These are phyloP conservation scores for Wiebesia pumilae DNA, from an alignment of 1,140 invertebrate genomes.

Conservation along the genomic window DNA sequence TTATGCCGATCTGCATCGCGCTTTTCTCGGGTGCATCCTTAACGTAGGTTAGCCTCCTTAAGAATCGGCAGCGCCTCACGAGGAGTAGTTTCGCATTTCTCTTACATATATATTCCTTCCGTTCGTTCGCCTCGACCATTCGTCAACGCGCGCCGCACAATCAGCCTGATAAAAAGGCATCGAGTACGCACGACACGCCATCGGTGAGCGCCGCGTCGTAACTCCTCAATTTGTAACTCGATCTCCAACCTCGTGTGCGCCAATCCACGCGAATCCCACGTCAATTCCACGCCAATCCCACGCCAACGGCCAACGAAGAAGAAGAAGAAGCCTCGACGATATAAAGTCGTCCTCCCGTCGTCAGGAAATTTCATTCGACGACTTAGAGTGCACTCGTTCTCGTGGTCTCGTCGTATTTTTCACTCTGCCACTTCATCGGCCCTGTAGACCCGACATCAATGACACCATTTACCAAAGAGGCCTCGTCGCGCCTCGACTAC, in stretches of 20 bases:
- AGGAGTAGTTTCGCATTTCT: too few species aligned
- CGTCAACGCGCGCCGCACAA: not conserved
- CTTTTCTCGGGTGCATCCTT: not conserved
- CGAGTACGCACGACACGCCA: slow-evolving; percentile 2
- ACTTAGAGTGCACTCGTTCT: slow-evolving; percentile 13
- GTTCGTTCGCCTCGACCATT: too few species aligned
- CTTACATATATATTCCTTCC: too few species aligned
- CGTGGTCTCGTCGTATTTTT: slow-evolving; percentile 57
- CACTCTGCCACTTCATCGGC: slow-evolving; percentile 58
- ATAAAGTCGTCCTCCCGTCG: not conserved
- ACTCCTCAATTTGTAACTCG: slow-evolving; percentile 1
- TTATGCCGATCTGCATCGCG: not conserved
- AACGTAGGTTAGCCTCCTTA: too few species aligned
- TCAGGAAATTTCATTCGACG: slow-evolving; percentile 16
- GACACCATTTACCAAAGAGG: slow-evolving; percentile 58
- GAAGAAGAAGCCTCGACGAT: not conserved
- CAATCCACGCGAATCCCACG: not conserved
- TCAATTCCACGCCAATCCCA: too few species aligned
- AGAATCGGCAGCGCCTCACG: too few species aligned
- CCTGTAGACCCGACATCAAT: slow-evolving; percentile 59
- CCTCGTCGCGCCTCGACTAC: not conserved
- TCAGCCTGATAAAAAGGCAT: slow-evolving; percentile 19
- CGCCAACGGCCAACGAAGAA: too few species aligned
- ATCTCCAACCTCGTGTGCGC: not conserved
- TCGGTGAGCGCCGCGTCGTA: not conserved